phyloP scores from a whole-genome alignment of 1,140 invertebrate species.

The Cylas formicarius region DNA sequence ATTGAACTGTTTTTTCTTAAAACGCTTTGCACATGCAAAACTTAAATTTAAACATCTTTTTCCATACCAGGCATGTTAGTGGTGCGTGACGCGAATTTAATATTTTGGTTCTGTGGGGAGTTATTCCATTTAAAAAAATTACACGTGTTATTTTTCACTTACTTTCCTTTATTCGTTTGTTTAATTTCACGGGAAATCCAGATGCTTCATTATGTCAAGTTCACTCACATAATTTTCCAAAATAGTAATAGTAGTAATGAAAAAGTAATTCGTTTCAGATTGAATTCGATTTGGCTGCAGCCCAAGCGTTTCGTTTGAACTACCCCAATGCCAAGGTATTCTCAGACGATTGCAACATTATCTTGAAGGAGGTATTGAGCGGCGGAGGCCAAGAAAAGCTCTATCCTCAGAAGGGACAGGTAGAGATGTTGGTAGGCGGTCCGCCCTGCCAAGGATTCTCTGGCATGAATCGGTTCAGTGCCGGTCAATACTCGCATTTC shows the following conservation, averaged over 20 bases:
- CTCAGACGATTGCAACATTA: slow-evolving; percentile 71
- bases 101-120: no score
- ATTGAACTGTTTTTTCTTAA: no score
- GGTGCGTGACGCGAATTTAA: no score
- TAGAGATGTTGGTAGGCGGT: slow-evolving; percentile 79
- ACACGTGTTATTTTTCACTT: no score
- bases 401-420: slow-evolving; percentile 71
- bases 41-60: no score
- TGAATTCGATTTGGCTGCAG: slow-evolving; percentile 71
- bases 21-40: no score
- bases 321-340: slow-evolving; percentile 69
- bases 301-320: slow-evolving; percentile 73
- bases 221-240: no score
- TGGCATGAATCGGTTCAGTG: slow-evolving; percentile 85
- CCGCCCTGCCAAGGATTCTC: slow-evolving; percentile 91
- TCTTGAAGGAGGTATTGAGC: slow-evolving; percentile 60
- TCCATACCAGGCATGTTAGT: no score
- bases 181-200: no score
- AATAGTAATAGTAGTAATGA: slow-evolving; percentile 34
- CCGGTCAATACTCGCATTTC: slow-evolving; percentile 77
- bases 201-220: no score
- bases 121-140: no score
- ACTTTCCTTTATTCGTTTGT: no score
- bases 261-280: slow-evolving; percentile 42
- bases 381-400: slow-evolving; percentile 50